Percentiles rank a stretch among this genome's conserved stretches.
Conservation (phyloP, 2,888 invertebrate species). For the Drosophila lutescens region DNA sequence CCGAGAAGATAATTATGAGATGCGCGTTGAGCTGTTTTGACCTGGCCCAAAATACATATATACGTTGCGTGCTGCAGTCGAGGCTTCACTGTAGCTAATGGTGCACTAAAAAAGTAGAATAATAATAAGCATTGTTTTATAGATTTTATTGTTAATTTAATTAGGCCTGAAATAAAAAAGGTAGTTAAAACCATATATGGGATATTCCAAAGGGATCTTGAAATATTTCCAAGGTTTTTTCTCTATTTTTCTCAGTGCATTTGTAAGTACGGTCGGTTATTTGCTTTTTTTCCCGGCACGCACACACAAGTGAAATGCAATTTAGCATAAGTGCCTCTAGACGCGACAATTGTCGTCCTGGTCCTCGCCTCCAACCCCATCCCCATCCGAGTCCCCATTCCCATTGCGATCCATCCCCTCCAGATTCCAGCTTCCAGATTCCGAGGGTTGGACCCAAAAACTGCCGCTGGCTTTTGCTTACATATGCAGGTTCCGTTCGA, state of each 20-base stretch:
- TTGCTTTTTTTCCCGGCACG: constrained; percentile 25
- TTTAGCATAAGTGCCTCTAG: constrained; percentile 73
- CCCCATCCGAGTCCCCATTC: constrained; percentile 4
- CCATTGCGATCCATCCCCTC: constrained; percentile 6
- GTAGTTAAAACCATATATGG: too few species aligned
- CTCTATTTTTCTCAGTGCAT: background rate
- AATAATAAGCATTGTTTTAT: background rate
- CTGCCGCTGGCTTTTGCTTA: constrained; percentile 47
- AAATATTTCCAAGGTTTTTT: background rate
- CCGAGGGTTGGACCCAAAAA: constrained; percentile 41
- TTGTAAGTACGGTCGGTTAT: constrained; percentile 29
- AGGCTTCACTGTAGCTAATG: constrained; percentile 10
- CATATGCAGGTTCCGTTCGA: constrained; percentile 74
- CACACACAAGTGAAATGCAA: constrained; percentile 71
- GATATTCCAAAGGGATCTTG: too few species aligned
- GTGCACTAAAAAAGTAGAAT: background rate
- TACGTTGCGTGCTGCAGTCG: constrained; percentile 11
- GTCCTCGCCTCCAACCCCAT: background rate
- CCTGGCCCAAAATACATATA: constrained; percentile 4
- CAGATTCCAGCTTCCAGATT: background rate
- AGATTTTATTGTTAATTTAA: too few species aligned
- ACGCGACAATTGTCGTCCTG: constrained; percentile 74
- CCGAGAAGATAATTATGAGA: constrained; percentile 79
- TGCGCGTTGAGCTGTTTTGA: constrained; percentile 63
- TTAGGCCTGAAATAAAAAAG: too few species aligned